Evolutionary conservation across 2,113 vertebrate species (phyloP).

Genomic region (Formicarius rufipectus): DNA sequence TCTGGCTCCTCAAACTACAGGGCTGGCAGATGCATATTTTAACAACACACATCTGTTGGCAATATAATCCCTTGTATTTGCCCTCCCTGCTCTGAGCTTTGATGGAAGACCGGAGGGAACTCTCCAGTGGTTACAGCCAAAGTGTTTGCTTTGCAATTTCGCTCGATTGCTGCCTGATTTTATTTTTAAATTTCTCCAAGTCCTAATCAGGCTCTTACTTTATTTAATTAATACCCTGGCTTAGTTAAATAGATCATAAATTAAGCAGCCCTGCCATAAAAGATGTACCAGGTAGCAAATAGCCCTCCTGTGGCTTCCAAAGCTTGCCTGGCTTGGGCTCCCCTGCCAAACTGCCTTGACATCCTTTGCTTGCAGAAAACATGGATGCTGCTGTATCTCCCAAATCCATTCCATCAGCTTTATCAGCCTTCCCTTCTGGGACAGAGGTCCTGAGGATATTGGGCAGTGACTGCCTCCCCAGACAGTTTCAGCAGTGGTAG

Average conservation of each 20-base stretch:
- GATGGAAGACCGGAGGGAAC: conserved; percentile 69
- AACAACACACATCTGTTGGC: conserved; percentile 71
- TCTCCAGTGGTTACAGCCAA: conserved; percentile 64
- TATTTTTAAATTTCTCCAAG: conserved; percentile 68
- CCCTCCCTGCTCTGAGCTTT: conserved; percentile 70
- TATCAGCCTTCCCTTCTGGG: not conserved
- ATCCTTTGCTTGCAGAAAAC: not conserved
- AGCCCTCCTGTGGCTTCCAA: conserved; percentile 22
- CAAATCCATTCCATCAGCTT: not conserved
- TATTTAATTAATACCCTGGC: conserved; percentile 80
- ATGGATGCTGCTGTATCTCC: not conserved
- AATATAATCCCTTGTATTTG: conserved; percentile 62
- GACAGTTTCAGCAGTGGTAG: not conserved
- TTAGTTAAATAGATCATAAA: conserved; percentile 79
- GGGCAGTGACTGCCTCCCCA: not conserved
- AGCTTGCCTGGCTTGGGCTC: not conserved
- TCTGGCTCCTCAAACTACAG: conserved; percentile 25
- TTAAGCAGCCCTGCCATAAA: conserved; percentile 65
- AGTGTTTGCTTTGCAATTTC: conserved; percentile 80
- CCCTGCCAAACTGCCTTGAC: not conserved
- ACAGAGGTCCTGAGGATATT: not conserved
- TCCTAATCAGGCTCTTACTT: conserved; percentile 75
- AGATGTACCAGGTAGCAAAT: conserved; percentile 45
- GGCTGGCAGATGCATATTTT: conserved; percentile 67
- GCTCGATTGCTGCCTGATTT: conserved; percentile 61